A percentile compares a stretch with the other conserved stretches of the same genome.
Conservation (phyloP, 1,140 invertebrate species). For the Diabrotica undecimpunctata region DNA sequence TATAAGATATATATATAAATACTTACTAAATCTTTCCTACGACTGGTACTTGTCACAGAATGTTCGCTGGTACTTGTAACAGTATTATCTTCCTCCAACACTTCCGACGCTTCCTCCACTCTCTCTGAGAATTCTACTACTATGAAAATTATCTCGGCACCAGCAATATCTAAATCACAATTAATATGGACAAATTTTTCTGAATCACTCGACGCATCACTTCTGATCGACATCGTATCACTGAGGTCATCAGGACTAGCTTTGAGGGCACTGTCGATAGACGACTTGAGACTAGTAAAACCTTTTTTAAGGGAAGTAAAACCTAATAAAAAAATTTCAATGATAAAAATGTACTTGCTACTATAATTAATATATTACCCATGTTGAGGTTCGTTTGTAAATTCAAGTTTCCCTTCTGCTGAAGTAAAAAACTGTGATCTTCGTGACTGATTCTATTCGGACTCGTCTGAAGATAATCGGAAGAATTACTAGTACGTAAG, state of each 20-base stretch:
- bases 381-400: slow-evolving; percentile 41
- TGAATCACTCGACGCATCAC: slow-evolving; percentile 76
- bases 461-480: slow-evolving; percentile 22
- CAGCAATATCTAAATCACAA: slow-evolving; percentile 30
- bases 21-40: slow-evolving; percentile 70
- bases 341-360: neutral
- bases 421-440: slow-evolving; percentile 3
- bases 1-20: too few species aligned
- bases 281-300: slow-evolving; percentile 73
- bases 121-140: slow-evolving; percentile 39
- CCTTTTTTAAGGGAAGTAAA: slow-evolving; percentile 75
- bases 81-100: slow-evolving; percentile 68
- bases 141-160: slow-evolving; percentile 53
- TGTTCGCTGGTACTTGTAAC: slow-evolving; percentile 72
- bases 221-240: slow-evolving; percentile 65
- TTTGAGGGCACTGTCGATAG: slow-evolving; percentile 73
- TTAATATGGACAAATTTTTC: slow-evolving; percentile 71
- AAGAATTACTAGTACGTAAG: slow-evolving; percentile 25
- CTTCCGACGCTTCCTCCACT: slow-evolving; percentile 81
- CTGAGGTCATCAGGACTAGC: slow-evolving; percentile 67
- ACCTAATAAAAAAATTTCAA: slow-evolving; percentile 43
- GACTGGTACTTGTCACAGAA: slow-evolving; percentile 73
- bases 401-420: slow-evolving; percentile 31
- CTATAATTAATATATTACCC: slow-evolving; percentile 23
- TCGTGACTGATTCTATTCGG: slow-evolving; percentile 11